Evolutionary conservation across 1,140 invertebrate genomes (phyloP).

Genomic region (Drosophila repletoides): DNA sequence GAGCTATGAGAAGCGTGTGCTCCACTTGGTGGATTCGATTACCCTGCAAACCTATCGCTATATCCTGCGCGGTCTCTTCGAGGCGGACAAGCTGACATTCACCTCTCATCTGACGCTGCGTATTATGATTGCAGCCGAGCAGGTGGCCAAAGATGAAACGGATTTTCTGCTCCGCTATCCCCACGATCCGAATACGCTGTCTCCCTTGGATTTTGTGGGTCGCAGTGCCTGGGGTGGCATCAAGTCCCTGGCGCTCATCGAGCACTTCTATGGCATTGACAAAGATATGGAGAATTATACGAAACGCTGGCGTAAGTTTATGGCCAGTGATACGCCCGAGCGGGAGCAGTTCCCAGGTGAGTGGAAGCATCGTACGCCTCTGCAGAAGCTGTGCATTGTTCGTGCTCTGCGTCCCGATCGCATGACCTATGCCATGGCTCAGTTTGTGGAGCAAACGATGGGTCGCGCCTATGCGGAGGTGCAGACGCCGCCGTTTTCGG

Average conservation of each 20-base stretch:
- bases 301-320: conserved; percentile 96
- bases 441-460: conserved; percentile 93
- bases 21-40: conserved; percentile 93
- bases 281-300: conserved; percentile 96
- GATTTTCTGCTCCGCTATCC: conserved; percentile 95
- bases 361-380: conserved; percentile 95
- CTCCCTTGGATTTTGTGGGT: conserved; percentile 93
- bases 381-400: conserved; percentile 96
- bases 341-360: conserved; percentile 97
- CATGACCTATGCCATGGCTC: conserved; percentile 76
- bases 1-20: conserved; percentile 87
- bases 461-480: conserved; percentile 92
- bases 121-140: conserved; percentile 86
- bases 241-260: conserved; percentile 89
- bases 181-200: conserved; percentile 85
- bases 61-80: conserved; percentile 95
- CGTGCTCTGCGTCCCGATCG: conserved; percentile 92
- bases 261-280: conserved; percentile 95
- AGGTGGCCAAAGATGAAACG: conserved; percentile 89
- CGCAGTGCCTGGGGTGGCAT: conserved; percentile 94
- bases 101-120: conserved; percentile 94
- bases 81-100: conserved; percentile 96
- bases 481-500: conserved; percentile 89
- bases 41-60: conserved; percentile 94
- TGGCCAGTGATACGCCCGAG: conserved; percentile 95